Base-by-base conservation (phyloP, 2,888 invertebrate species). In the Pyrochroa serraticornis region DNA sequence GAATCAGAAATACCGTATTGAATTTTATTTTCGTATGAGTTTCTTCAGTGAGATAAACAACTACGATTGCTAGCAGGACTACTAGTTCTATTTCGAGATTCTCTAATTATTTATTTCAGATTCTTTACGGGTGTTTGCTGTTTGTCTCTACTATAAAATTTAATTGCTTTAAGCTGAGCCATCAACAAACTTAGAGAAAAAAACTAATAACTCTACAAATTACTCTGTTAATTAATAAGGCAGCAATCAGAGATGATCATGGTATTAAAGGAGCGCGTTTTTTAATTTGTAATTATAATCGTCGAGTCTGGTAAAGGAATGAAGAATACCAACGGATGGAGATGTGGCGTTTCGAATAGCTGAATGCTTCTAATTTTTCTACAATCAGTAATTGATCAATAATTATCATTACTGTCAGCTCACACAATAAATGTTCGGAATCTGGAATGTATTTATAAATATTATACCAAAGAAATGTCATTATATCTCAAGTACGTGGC, bases 401-500 rank as follows among this genome's bases (percentile, higher is more conserved):
- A 74, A 75, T 75, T 74, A 72, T n/a, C n/a, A n/a, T 74, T 69
- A 72, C 68, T 68, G 72, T 71, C 71, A 69, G 67, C 65, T 69
- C 63, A 67, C 66, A 71, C 71, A 71, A 71, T 71, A 69, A 67
- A 59, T 58, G 70, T 60, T 69, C 49, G 70, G 71, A 68, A 70
- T 71, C 68, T 65, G 61, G 66, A 46, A 64, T 57, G 64, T 67
- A 69, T 71, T 68, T 66, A 68, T 70, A 65, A 69, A 68, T 70
- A 62, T 45, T 22, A 38, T 54, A 57, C 58, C 60, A 56, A 62
- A 60, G 62, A 66, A 64, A 65, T 60, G 64, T 65, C 62, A 62
- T 62, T 63, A 64, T 67, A 67, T 69, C 62, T 60, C 53, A 60
- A 53, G 57, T 61, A 71, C 68, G 67, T 69, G 69, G 58, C 55